phyloP scores from a whole-genome alignment of 2,113 vertebrate genomes.

The Ptilorrhoa leucosticta region DNA sequence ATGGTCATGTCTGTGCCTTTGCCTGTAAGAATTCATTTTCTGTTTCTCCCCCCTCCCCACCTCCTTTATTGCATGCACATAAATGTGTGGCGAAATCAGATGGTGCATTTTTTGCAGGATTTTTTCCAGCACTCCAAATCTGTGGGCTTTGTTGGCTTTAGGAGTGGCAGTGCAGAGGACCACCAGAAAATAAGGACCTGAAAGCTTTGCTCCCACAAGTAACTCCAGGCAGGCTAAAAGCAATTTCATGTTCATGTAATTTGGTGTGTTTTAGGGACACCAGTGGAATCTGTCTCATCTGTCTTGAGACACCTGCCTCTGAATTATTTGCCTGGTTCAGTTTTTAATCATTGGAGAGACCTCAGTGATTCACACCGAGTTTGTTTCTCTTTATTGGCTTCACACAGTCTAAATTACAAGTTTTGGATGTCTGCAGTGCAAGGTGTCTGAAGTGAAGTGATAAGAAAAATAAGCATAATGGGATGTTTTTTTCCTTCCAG shows the following conservation, averaged over 20 bases:
- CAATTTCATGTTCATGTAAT: neutral
- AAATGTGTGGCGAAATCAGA: neutral
- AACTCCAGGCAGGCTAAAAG: conserved; percentile 16
- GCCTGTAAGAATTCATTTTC: conserved; percentile 80
- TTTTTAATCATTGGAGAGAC: conserved; percentile 15
- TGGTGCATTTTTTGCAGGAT: neutral
- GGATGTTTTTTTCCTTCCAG: conserved; percentile 31
- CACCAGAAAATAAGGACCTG: neutral
- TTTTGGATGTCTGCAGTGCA: neutral
- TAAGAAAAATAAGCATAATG: conserved; percentile 55
- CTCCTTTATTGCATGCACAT: neutral
- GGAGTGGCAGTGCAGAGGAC: neutral
- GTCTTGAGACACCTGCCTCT: neutral
- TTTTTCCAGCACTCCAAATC: neutral
- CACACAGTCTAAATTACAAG: neutral
- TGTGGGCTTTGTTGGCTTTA: neutral
- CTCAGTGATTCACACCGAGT: neutral
- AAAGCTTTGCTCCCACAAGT: neutral
- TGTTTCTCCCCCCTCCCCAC: neutral
- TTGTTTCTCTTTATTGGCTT: conserved; percentile 8
- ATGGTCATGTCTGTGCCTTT: conserved; percentile 99
- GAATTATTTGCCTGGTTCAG: conserved; percentile 7
- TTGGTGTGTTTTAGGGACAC: neutral
- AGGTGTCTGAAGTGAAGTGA: conserved; percentile 56
- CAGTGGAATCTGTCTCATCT: neutral